Evolutionary conservation across 2,888 invertebrate species (phyloP), one percentile per base, ranked within the genome.

Genomic region (Lycaena phlaeas): DNA sequence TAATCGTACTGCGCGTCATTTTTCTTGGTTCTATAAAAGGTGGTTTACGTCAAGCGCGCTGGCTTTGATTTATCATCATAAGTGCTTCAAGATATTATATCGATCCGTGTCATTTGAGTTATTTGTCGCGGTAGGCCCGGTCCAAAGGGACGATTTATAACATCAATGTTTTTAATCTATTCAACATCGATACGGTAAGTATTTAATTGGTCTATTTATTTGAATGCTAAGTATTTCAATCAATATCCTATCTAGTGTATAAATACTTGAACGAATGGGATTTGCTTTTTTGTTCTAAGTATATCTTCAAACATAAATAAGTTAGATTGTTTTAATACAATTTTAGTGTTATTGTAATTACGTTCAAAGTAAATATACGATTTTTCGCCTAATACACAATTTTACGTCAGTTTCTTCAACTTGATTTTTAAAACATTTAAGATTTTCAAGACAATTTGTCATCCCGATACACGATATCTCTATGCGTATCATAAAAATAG

Each of bases 21-120:
- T 71, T 64, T 74, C 70, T 59, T 49, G 28, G 46, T 46, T 57
- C 59, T 57, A 56, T 67, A 67, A 69, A 58, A 57, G 53, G 59
- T 59, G 52, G 64, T 66, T 67, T 61, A 58, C 60, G 65, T 64
- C 64, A 57, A 56, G 58, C 54, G 52, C 46, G 45, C 51, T 56
- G 58, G 43, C 45, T 49, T 48, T 54, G 52, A 54, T 54, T 43
- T 45, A 52, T 54, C 48, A 47, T 48, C 48, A 48, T 54, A 50
- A 52, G 49, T 51, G 49, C 46, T 40, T 36, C 34, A 38, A 43
- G 49, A 52, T 48, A 52, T 43, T 44, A 41, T 45, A 49, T 47
- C 53, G 54, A 53, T 64, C 56, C 54, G 52, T 48, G 40, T 57
- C 50, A 41, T 45, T 50, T 46, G 41, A 46, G 42, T 41, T 42